Percentiles rank a stretch among this genome's conserved stretches.
Conservation (phyloP, 2,113 vertebrate genomes). For the Sturnira hondurensis region DNA sequence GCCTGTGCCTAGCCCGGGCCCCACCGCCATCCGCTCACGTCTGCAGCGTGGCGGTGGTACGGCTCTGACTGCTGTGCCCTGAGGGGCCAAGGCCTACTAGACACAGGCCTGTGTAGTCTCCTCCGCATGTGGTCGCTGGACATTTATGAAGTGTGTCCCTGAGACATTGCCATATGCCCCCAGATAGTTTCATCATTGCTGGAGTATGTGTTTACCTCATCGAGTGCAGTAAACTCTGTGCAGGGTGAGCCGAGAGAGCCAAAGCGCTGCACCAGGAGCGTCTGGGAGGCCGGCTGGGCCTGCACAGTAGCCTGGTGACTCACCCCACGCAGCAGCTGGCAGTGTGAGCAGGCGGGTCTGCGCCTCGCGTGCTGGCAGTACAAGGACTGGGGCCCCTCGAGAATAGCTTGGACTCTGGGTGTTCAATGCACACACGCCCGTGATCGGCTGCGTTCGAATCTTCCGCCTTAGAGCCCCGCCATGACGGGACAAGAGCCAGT, state of each 20-base stretch:
- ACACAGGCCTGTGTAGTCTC: not conserved
- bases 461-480: not conserved
- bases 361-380: not conserved
- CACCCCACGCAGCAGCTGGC: not conserved
- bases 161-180: not conserved
- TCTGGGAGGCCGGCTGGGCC: not conserved
- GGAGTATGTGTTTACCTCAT: not conserved
- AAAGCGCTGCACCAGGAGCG: not conserved
- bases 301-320: not conserved
- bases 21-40: not conserved
- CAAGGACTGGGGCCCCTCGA: not conserved
- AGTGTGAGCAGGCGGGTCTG: not conserved
- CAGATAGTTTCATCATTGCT: not conserved
- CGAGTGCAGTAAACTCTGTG: not conserved
- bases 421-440: not conserved
- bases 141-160: not conserved
- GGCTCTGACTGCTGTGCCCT: too few relatives aligned
- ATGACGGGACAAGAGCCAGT: not conserved
- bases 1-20: too few relatives aligned
- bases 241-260: not conserved
- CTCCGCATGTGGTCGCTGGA: not conserved
- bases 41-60: not conserved
- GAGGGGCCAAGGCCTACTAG: fast-evolving
- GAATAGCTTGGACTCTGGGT: not conserved
- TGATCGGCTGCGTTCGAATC: not conserved